A percentile compares a stretch with the other conserved stretches of the same genome.
These are phyloP conservation scores for Gari tellinella DNA, from an alignment of 2,888 invertebrate species.

Conservation along the genomic window DNA sequence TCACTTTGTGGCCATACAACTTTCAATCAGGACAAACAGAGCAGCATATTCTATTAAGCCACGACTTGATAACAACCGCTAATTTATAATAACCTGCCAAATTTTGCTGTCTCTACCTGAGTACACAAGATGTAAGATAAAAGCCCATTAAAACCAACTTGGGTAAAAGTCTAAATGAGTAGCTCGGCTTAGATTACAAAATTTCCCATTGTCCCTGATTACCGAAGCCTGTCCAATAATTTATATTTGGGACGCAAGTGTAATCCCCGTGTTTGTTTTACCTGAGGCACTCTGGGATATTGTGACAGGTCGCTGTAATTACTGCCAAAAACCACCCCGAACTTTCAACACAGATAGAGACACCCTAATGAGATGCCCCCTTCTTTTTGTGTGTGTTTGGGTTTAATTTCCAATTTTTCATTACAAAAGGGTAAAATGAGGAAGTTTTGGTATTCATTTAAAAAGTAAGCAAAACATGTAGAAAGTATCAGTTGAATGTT, in stretches of 20 bases:
- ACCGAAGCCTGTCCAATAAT: conserved; percentile 60
- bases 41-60: no score
- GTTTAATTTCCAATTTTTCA: neutral
- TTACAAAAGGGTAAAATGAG: no score
- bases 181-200: conserved; percentile 58
- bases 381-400: neutral
- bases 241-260: conserved; percentile 60
- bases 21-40: no score
- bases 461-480: no score
- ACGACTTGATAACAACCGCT: conserved; percentile 12
- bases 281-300: conserved; percentile 55
- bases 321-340: conserved; percentile 39
- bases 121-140: conserved; percentile 54
- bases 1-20: no score
- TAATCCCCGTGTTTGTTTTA: conserved; percentile 62
- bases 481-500: no score
- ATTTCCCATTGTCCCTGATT: conserved; percentile 59
- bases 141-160: conserved; percentile 43
- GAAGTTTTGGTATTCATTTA: no score
- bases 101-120: conserved; percentile 48
- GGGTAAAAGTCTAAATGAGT: conserved; percentile 61
- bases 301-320: conserved; percentile 51
- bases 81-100: conserved; percentile 45
- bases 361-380: conserved; percentile 16
- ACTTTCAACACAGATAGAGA: conserved; percentile 29